phyloP scores from a whole-genome alignment of 2,797 vertebrate genomes.

The Cynopterus sphinx region DNA sequence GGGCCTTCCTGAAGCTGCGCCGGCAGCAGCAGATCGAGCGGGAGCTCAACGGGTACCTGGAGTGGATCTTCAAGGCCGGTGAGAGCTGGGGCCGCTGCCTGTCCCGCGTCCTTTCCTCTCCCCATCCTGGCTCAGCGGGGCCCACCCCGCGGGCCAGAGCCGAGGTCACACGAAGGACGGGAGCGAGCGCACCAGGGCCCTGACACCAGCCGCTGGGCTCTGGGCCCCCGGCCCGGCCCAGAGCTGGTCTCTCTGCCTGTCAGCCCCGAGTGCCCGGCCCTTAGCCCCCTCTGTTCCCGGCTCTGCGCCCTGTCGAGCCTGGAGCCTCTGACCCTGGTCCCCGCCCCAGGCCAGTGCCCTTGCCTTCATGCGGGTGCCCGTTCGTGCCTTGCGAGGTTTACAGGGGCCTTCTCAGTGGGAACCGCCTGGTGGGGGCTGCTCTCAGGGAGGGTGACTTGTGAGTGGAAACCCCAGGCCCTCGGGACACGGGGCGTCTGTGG shows the following conservation, averaged over 20 bases:
- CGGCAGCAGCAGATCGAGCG: constrained; percentile 97
- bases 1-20: constrained; percentile 96
- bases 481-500: not conserved
- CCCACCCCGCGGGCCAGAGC: too few relatives aligned
- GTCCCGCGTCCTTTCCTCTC: not conserved
- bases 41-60: constrained; percentile 96
- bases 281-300: constrained; percentile 49
- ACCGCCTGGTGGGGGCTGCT: not conserved
- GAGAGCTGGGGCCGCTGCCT: not conserved
- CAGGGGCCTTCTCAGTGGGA: not conserved
- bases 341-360: rapidly evolving
- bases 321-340: not conserved
- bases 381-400: too few relatives aligned
- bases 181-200: too few relatives aligned
- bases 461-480: not conserved
- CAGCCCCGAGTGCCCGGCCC: too few relatives aligned
- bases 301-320: too few relatives aligned
- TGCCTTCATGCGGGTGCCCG: rapidly evolving
- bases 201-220: rapidly evolving
- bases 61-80: constrained; percentile 98
- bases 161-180: too few relatives aligned
- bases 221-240: not conserved
- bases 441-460: not conserved
- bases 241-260: not conserved
- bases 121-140: too few relatives aligned